phyloP scores from a whole-genome alignment of 2,797 vertebrate genomes.

The Sebastes hubbsi region DNA sequence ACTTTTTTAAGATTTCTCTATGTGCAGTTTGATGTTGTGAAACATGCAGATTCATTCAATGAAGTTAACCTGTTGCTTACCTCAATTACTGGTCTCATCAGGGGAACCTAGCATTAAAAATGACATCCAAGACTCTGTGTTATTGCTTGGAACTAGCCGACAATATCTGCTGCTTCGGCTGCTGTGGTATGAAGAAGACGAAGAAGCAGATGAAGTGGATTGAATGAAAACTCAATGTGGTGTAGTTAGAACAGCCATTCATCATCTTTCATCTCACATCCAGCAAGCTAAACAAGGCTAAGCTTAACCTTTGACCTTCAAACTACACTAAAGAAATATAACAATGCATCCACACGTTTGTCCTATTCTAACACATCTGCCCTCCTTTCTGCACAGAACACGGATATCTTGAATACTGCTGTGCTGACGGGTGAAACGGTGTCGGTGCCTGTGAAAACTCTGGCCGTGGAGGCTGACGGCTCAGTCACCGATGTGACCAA shows the following conservation, averaged over 20 bases:
- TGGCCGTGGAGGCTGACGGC: slow-evolving; percentile 88
- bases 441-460: slow-evolving; percentile 85
- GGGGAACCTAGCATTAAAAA: not conserved
- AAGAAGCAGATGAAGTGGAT: not conserved
- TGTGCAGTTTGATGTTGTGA: not conserved
- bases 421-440: slow-evolving; percentile 89
- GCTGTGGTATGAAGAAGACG: not conserved
- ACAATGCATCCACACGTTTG: not conserved
- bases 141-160: not conserved
- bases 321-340: not conserved
- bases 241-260: not conserved
- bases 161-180: not conserved
- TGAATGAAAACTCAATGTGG: not conserved
- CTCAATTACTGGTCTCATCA: not conserved
- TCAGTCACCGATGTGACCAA: slow-evolving; percentile 89
- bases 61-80: not conserved
- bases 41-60: not conserved
- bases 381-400: slow-evolving; percentile 77
- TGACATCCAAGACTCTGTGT: not conserved
- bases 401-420: slow-evolving; percentile 92
- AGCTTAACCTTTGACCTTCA: not conserved
- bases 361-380: not conserved
- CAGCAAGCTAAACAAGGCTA: too few species aligned
- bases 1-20: not conserved
- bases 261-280: not conserved